Conservation (phyloP, 2,797 vertebrate species). For the Octomys mimax region DNA sequence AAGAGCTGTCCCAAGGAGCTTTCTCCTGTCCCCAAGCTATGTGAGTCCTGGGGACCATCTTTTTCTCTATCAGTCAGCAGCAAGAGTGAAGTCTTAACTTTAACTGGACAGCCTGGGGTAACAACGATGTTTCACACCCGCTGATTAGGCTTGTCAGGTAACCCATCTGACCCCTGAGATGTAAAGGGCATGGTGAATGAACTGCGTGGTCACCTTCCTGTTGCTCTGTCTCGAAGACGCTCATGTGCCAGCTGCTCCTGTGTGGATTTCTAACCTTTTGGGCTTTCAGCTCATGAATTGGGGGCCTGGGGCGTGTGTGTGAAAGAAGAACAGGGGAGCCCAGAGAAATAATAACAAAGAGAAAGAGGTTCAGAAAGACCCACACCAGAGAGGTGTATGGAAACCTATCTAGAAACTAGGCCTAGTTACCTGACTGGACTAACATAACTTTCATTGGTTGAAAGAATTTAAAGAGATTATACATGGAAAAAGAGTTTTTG, state of each 20-base stretch:
- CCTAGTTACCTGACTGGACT: neutral
- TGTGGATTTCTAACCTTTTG: neutral
- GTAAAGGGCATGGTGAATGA: constrained; percentile 77
- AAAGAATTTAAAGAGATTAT: neutral
- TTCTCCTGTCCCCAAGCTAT: neutral
- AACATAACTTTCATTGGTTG: neutral
- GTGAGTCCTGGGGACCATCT: neutral
- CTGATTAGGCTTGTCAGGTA: constrained; percentile 79
- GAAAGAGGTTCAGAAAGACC: neutral
- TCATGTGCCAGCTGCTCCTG: neutral
- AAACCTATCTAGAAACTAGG: neutral
- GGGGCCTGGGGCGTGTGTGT: neutral
- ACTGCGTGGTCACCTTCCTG: constrained; percentile 82
- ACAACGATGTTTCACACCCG: constrained; percentile 64
- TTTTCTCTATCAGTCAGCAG: constrained; percentile 60
- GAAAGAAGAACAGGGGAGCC: neutral
- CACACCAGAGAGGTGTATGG: neutral
- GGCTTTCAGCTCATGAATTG: neutral
- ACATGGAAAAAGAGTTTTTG: neutral
- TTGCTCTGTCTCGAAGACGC: constrained; percentile 3
- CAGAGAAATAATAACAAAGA: neutral
- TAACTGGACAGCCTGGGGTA: constrained; percentile 65
- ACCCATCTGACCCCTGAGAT: constrained; percentile 82
- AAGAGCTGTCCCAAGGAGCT: neutral
- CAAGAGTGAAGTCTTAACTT: constrained; percentile 56